Base-by-base conservation (phyloP, 1,140 invertebrate genomes). In the Charaxes varanes region DNA sequence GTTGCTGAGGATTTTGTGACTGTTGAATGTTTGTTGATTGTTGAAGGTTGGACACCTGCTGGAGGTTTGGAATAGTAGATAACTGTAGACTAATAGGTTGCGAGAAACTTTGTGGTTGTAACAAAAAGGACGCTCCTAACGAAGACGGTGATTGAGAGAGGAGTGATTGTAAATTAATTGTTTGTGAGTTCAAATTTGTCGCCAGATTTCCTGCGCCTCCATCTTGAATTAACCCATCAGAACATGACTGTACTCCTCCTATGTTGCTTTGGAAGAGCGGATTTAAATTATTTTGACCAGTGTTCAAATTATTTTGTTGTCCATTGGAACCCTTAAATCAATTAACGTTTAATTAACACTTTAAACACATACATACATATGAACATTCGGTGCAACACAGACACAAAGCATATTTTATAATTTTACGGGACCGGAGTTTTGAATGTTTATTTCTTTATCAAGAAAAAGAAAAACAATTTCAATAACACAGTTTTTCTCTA, bases 241-340 rank as follows among this genome's bases (percentile, higher is more conserved):
- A 8, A 2, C 11, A 6, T 32, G 32, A 30, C 44, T 18, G 18
- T 43, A 37, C 30, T 11, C 18, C 16, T 11, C 35, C 23, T n/a
- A n/a, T n/a, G 43, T 55, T 43, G 23, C 24, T 49, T 16, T 42
- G 21, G 4, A 43, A 22, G 17, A 16, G 19, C 58, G 58, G 58
- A 18, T 51, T 40, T 6, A 40, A 8, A 32, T 24, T 46, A 7
- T 40, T 33, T 40, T 38, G 16, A 22, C 43, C 23, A 34, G 11
- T 43, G 3, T 15, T n/a, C 5, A 48, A 34, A 8, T 4, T 40
- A 19, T 36, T 49, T 27, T 45, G 35, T 23, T 61, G 61, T 35
- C 45, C 52, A 23, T 18, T 19, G 10, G 21, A 32, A 21, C 22
- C 26, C 62, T 68, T 22, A 28, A 46, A 46, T n/a, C 8, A 26